A percentile compares a stretch with the other conserved stretches of the same genome.
Conservation (phyloP, 2,113 vertebrate genomes). For the Epinephelus cyanopodus region DNA sequence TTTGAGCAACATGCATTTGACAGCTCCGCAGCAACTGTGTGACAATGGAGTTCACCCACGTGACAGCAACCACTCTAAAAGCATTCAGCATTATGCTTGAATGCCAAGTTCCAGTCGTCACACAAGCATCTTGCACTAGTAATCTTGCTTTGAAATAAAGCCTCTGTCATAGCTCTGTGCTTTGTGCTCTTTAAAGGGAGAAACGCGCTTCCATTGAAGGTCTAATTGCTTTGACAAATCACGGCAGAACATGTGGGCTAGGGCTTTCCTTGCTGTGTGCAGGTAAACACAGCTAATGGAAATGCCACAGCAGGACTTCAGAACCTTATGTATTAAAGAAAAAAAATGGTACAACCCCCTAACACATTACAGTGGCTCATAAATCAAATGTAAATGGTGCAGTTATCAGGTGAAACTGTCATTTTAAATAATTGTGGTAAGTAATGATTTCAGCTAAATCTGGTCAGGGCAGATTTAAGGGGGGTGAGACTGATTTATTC, state of each 20-base stretch:
- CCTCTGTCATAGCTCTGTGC: constrained; percentile 12
- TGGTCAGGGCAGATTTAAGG: background rate
- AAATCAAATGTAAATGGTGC: constrained; percentile 24
- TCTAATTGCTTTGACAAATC: constrained; percentile 62
- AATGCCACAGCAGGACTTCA: constrained; percentile 45
- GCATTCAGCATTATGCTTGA: constrained; percentile 13
- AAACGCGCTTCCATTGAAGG: constrained; percentile 23
- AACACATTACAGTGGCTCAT: constrained; percentile 12
- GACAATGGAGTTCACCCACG: constrained; percentile 22
- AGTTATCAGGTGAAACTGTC: constrained; percentile 8
- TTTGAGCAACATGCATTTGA: constrained; percentile 33
- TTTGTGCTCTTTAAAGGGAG: constrained; percentile 9
- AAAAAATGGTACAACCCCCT: constrained; percentile 17
- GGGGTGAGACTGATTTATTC: background rate
- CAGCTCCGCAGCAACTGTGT: background rate
- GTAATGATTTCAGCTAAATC: background rate
- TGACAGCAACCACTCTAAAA: constrained; percentile 21
- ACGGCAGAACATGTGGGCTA: constrained; percentile 17
- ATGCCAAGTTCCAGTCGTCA: constrained; percentile 5
- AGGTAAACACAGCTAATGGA: constrained; percentile 62
- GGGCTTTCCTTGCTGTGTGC: constrained; percentile 29
- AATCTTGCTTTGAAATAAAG: constrained; percentile 27
- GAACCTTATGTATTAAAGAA: constrained; percentile 41
- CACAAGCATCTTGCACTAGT: background rate
- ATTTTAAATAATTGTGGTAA: constrained; percentile 11